These are phyloP conservation scores for Aelia acuminata DNA, from an alignment of 2,888 invertebrate species.

Conservation along the genomic window DNA sequence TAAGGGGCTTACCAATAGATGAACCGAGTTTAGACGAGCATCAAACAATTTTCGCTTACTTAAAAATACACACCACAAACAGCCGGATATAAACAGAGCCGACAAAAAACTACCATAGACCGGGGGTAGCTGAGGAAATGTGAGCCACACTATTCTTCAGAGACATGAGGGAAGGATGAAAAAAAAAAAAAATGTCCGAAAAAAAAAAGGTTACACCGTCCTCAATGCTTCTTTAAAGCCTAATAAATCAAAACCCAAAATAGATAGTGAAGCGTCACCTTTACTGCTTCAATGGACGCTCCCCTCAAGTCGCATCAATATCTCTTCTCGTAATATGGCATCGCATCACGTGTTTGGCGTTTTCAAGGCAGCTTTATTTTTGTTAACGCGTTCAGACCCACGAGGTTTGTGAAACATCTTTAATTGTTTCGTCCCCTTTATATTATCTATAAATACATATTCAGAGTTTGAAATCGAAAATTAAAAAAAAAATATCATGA, in stretches of 20 bases:
- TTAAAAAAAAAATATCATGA: too few relatives aligned
- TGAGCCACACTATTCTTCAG: constrained; percentile 14
- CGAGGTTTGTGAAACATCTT: too few relatives aligned
- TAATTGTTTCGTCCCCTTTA: too few relatives aligned
- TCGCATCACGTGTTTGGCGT: neutral
- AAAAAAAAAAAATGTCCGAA: neutral
- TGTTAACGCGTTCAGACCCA: too few relatives aligned
- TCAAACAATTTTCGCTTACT: neutral
- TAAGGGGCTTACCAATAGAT: neutral
- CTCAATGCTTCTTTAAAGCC: constrained; percentile 14
- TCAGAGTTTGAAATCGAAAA: too few relatives aligned
- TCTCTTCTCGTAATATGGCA: neutral
- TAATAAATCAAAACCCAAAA: constrained; percentile 9
- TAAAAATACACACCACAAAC: neutral
- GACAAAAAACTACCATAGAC: neutral
- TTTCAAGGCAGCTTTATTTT: neutral
- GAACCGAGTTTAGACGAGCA: neutral
- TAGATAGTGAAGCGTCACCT: neutral
- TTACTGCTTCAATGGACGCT: neutral
- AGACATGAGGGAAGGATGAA: neutral
- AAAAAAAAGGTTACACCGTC: neutral
- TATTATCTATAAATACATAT: too few relatives aligned
- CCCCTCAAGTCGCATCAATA: neutral
- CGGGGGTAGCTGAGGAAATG: neutral
- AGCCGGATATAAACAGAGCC: constrained; percentile 3